These are phyloP conservation scores for Yponomeuta cagnagella DNA, from an alignment of 2,888 invertebrate genomes.

Conservation along the genomic window DNA sequence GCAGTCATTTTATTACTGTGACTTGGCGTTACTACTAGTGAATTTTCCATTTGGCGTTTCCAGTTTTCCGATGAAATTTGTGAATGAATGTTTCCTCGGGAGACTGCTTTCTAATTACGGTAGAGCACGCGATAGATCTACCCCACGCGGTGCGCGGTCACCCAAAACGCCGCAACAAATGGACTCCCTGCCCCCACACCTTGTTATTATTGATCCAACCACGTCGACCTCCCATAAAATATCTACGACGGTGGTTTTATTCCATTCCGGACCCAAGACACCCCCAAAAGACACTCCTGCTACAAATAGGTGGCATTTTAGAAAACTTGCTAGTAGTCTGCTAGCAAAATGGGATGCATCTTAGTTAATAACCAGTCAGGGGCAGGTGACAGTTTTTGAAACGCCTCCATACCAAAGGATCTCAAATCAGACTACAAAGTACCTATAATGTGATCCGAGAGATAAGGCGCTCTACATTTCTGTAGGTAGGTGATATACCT, in stretches of 20 bases:
- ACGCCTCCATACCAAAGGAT: slow-evolving; percentile 11
- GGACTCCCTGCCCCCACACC: slow-evolving; percentile 27
- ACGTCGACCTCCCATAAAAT: slow-evolving; percentile 6
- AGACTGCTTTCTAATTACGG: slow-evolving; percentile 21
- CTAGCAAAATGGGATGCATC: no score
- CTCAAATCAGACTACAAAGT: background rate
- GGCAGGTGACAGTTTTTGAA: background rate
- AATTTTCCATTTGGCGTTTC: background rate
- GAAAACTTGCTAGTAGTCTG: no score
- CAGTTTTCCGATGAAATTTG: background rate
- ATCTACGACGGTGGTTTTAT: background rate
- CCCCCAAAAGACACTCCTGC: no score
- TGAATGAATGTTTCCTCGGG: slow-evolving; percentile 4
- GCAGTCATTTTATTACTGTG: slow-evolving; percentile 31
- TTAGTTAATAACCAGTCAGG: no score
- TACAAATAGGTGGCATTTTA: no score
- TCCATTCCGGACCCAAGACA: background rate
- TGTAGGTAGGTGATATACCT: background rate
- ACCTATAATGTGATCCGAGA: background rate
- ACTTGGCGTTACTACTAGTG: slow-evolving; percentile 13
- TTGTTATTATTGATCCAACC: slow-evolving; percentile 37
- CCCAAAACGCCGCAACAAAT: slow-evolving; percentile 36
- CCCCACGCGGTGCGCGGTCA: slow-evolving; percentile 11
- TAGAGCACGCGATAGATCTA: slow-evolving; percentile 27
- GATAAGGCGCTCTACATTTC: background rate